These are phyloP conservation scores for Origma solitaria DNA, from an alignment of 2,113 vertebrate genomes.

Conservation along the genomic window DNA sequence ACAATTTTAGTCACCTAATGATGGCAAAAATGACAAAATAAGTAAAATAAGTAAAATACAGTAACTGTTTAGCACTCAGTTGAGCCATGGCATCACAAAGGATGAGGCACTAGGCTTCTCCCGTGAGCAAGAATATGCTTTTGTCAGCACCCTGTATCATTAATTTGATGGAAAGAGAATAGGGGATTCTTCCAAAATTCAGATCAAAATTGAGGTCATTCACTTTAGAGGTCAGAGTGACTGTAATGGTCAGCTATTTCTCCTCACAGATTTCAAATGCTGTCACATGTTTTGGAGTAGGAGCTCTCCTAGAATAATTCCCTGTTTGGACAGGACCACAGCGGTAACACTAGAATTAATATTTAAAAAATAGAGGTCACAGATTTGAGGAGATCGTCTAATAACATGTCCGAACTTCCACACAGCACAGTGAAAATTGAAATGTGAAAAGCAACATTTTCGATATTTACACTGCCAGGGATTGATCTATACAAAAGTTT, in stretches of 20 bases:
- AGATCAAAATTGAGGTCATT: rapidly evolving
- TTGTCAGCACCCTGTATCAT: background rate
- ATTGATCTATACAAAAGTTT: background rate
- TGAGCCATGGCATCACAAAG: background rate
- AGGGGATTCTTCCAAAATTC: background rate
- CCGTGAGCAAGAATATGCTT: background rate
- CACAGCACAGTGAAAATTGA: background rate
- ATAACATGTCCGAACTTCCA: background rate
- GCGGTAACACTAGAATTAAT: background rate
- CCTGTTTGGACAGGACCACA: background rate
- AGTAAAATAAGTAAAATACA: background rate
- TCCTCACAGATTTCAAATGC: background rate
- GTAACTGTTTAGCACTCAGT: background rate
- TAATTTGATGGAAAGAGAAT: background rate
- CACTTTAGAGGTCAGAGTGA: background rate
- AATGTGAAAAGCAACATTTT: background rate
- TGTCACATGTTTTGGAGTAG: background rate
- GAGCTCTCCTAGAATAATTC: background rate
- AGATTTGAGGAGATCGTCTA: background rate
- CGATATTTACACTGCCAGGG: background rate
- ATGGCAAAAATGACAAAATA: background rate
- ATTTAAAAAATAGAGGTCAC: background rate
- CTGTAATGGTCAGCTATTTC: background rate
- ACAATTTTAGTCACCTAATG: background rate
- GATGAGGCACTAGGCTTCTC: background rate